A percentile compares a stretch with the other conserved stretches of the same genome.
phyloP scores from a whole-genome alignment of 1,140 invertebrate genomes.

The Drosophila nigrodunni region DNA sequence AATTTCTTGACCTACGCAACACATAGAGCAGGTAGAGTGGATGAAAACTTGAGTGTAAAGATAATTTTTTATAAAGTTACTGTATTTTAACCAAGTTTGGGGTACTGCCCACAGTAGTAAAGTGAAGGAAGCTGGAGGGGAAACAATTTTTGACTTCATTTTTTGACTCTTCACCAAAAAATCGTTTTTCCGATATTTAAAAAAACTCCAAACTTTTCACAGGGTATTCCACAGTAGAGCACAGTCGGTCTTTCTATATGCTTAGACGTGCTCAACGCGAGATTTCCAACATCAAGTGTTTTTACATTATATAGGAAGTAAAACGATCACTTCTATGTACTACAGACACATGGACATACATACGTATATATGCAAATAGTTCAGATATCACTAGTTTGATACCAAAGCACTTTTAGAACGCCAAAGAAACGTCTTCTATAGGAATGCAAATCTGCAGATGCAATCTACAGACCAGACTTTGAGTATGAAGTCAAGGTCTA shows the following conservation, averaged over 20 bases:
- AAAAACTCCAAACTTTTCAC: no score
- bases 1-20: no score
- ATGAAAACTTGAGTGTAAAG: no score
- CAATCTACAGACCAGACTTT: neutral
- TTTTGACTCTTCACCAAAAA: no score
- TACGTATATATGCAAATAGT: neutral
- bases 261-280: conserved; percentile 27
- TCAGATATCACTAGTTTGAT: conserved; percentile 13
- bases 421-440: conserved; percentile 10
- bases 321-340: neutral
- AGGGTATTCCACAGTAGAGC: neutral
- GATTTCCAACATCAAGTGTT: neutral
- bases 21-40: no score
- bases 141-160: no score
- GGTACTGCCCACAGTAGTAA: no score
- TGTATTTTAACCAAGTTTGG: no score
- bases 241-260: neutral
- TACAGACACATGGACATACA: neutral
- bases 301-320: conserved; percentile 28
- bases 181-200: no score
- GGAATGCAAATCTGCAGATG: neutral
- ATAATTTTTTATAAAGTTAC: no score
- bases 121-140: no score
- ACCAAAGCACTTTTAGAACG: neutral
- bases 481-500: no score